phyloP scores from a whole-genome alignment of 1,140 invertebrate species.

The Heliothis subflexa region DNA sequence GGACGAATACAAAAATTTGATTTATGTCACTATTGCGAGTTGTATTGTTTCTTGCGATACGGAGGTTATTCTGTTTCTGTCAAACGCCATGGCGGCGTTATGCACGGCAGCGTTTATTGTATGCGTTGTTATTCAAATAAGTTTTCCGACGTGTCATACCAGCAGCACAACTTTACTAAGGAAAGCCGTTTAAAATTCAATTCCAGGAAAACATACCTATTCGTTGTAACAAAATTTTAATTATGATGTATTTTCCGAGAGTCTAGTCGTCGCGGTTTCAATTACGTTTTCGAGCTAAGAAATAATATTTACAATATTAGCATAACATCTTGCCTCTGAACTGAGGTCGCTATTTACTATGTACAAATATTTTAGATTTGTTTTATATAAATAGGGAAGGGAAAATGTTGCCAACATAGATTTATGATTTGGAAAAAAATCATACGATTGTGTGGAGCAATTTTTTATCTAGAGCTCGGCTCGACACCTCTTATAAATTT shows the following conservation, averaged over 20 bases:
- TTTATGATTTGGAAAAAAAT: constrained; percentile 25
- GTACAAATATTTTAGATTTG: constrained; percentile 35
- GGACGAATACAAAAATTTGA: constrained; percentile 75
- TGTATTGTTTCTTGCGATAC: constrained; percentile 74
- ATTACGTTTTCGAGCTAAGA: constrained; percentile 31
- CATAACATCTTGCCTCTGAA: constrained; percentile 36
- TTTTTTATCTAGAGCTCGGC: constrained; percentile 16
- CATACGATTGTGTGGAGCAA: constrained; percentile 12
- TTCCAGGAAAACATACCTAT: constrained; percentile 6
- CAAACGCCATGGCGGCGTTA: constrained; percentile 64
- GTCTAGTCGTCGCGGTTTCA: constrained; percentile 39
- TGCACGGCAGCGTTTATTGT: constrained; percentile 56
- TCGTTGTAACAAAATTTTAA: constrained; percentile 39
- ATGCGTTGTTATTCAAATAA: constrained; percentile 67
- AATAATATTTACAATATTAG: constrained; percentile 46
- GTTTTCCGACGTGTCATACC: constrained; percentile 56
- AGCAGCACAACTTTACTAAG: constrained; percentile 18
- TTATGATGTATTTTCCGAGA: constrained; percentile 33
- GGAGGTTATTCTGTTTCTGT: constrained; percentile 71
- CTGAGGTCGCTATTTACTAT: constrained; percentile 24
- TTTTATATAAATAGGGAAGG: constrained; percentile 15
- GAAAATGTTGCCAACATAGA: neutral
- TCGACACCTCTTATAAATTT: constrained; percentile 23
- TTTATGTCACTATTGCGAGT: constrained; percentile 74
- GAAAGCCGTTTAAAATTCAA: constrained; percentile 43